These are phyloP conservation scores for Nysson spinosus DNA, from an alignment of 2,888 invertebrate species.

Conservation along the genomic window DNA sequence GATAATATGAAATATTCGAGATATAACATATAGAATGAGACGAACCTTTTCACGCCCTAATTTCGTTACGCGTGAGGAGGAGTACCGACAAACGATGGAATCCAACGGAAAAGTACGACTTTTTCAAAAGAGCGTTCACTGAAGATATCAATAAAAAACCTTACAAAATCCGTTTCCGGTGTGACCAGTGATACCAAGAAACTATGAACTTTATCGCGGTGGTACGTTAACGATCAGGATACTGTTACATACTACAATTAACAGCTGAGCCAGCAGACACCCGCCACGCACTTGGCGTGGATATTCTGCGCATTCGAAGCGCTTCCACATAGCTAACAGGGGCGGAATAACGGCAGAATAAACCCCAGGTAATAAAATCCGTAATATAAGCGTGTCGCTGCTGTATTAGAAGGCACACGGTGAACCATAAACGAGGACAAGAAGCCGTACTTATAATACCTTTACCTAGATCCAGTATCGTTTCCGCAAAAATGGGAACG, in stretches of 20 bases:
- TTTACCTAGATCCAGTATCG: constrained; percentile 34
- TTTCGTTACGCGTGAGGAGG: constrained; percentile 22
- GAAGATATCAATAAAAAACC: too few species aligned
- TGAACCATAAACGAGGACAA: constrained; percentile 29
- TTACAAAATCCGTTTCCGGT: too few species aligned
- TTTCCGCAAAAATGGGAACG: constrained; percentile 31
- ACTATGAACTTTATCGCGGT: constrained; percentile 4
- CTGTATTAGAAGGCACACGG: background rate
- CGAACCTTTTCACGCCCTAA: constrained; percentile 49
- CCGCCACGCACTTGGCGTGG: constrained; percentile 44
- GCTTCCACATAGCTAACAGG: constrained; percentile 37
- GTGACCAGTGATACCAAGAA: too few species aligned
- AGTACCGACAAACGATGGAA: constrained; percentile 18
- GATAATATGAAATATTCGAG: too few species aligned
- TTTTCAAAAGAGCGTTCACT: background rate
- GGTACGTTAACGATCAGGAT: constrained; percentile 14
- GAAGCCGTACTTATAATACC: constrained; percentile 39
- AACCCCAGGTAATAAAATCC: constrained; percentile 14
- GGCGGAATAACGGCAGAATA: constrained; percentile 27
- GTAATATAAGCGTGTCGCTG: background rate
- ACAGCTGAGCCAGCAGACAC: constrained; percentile 65
- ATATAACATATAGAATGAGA: too few species aligned
- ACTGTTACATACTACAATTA: constrained; percentile 39
- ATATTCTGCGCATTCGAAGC: constrained; percentile 35
- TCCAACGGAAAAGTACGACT: constrained; percentile 25